Conservation (phyloP, 2,113 vertebrate genomes). For the Delphinus delphis region DNA sequence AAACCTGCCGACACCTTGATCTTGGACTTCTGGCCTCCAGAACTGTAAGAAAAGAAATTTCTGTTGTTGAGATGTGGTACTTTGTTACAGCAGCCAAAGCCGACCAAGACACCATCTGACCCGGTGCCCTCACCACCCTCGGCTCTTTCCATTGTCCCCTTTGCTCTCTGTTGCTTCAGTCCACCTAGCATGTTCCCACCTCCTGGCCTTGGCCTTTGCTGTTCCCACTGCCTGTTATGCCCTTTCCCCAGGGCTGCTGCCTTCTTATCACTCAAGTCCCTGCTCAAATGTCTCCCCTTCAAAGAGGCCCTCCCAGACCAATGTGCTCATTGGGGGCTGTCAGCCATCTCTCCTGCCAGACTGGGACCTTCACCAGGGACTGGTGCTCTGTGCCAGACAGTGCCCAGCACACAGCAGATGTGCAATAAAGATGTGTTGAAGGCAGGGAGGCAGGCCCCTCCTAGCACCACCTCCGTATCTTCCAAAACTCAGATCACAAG, state of each 20-base stretch:
- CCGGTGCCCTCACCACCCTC: fast-evolving
- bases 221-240: neutral
- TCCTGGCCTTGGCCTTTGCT: neutral
- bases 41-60: neutral
- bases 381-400: neutral
- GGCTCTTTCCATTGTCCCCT: fast-evolving
- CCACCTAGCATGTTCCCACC: neutral
- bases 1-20: neutral
- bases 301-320: neutral
- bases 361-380: neutral
- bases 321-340: neutral
- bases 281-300: neutral
- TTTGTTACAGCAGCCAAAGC: neutral
- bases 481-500: neutral
- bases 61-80: neutral
- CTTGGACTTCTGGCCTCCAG: neutral
- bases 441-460: neutral
- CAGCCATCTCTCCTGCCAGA: neutral
- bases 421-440: neutral
- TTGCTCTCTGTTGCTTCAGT: neutral
- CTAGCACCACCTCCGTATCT: neutral
- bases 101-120: neutral
- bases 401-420: neutral
- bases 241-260: neutral
- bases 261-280: neutral